A percentile compares a stretch with the other conserved stretches of the same genome.
Evolutionary conservation across 2,797 vertebrate genomes (phyloP).

Genomic region (Thunnus albacares): DNA sequence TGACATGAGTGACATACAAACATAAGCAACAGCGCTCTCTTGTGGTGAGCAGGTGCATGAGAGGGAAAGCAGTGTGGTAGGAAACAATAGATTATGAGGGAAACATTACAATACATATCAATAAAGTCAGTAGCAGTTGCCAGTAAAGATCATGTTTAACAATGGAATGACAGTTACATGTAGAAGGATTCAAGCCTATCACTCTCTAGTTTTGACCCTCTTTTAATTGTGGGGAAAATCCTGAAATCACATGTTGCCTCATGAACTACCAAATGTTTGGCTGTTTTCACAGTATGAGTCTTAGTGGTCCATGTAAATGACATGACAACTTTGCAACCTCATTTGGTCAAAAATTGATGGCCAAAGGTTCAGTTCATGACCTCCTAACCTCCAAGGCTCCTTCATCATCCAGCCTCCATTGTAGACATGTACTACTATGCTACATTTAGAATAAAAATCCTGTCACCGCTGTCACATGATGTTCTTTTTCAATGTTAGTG

Average conservation of each 20-base stretch:
- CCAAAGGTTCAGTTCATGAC: background rate
- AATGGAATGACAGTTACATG: background rate
- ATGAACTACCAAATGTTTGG: too few relatives aligned
- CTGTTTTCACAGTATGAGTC: background rate
- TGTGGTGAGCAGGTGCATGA: constrained; percentile 34
- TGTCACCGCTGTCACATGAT: too few relatives aligned
- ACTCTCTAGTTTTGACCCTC: background rate
- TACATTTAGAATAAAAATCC: too few relatives aligned
- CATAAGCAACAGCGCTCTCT: constrained; percentile 37
- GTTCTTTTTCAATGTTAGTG: background rate
- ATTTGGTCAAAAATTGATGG: background rate
- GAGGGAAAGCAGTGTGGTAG: background rate
- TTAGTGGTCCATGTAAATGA: too few relatives aligned
- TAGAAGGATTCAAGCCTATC: background rate
- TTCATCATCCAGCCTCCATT: background rate
- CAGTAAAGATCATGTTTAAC: background rate
- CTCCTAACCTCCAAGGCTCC: background rate
- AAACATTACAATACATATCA: background rate
- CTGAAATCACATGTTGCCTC: background rate
- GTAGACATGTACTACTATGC: background rate
- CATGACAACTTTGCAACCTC: background rate
- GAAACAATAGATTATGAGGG: background rate
- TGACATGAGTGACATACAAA: background rate
- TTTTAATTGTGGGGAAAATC: background rate
- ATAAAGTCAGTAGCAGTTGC: background rate